Conservation (phyloP, 2,888 invertebrate species). For the Chromoteleia sp. region DNA sequence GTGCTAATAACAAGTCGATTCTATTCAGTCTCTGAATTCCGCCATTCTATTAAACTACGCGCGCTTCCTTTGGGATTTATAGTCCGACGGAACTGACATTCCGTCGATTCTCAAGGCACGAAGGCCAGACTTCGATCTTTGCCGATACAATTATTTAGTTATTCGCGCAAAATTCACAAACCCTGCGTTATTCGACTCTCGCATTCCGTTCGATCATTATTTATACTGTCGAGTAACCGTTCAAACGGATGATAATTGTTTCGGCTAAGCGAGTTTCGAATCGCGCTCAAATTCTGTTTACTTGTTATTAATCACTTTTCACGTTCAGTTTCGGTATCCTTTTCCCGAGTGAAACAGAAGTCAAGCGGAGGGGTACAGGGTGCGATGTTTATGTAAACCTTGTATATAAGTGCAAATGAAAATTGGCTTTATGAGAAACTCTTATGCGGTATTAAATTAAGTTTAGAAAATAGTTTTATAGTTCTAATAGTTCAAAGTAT, state of each 20-base stretch:
- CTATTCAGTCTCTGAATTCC: slow-evolving; percentile 80
- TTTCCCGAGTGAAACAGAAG: no score
- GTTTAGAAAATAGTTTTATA: no score
- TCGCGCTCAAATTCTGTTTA: slow-evolving; percentile 13
- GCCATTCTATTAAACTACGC: slow-evolving; percentile 76
- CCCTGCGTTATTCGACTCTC: slow-evolving; percentile 36
- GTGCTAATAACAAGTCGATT: slow-evolving; percentile 83
- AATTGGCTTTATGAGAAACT: no score
- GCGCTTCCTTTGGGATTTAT: slow-evolving; percentile 75
- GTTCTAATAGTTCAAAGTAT: no score
- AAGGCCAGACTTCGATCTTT: slow-evolving; percentile 50
- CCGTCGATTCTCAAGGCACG: slow-evolving; percentile 61
- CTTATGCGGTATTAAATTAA: no score
- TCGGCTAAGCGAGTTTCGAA: slow-evolving; percentile 12
- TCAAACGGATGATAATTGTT: slow-evolving; percentile 59
- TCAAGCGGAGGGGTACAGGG: no score
- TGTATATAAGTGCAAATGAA: no score
- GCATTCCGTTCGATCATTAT: slow-evolving; percentile 60
- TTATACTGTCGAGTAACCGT: slow-evolving; percentile 47
- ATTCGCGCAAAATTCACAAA: slow-evolving; percentile 64
- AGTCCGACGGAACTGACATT: slow-evolving; percentile 72
- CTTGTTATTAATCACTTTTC: no score
- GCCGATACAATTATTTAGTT: slow-evolving; percentile 69
- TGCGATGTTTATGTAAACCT: no score
- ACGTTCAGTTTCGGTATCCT: no score